phyloP scores from a whole-genome alignment of 2,888 invertebrate species.

The Ophioninae sp. region DNA sequence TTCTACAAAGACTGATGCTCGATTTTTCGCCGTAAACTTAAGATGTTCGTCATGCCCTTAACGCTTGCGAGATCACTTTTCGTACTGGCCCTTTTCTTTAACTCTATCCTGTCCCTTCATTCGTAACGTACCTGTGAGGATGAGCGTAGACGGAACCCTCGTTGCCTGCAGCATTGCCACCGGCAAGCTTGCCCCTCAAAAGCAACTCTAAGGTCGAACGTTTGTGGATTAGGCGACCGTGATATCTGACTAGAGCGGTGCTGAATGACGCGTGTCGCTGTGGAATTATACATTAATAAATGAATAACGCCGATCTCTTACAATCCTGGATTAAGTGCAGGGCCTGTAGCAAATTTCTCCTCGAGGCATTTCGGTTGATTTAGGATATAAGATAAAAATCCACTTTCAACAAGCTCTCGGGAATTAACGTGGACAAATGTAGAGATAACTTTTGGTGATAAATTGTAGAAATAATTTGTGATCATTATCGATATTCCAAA shows the following conservation, averaged over 20 bases:
- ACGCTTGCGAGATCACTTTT: too few species aligned
- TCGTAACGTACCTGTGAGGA: slow-evolving; percentile 82
- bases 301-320: not conserved
- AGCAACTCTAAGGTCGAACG: slow-evolving; percentile 94
- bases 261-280: slow-evolving; percentile 93
- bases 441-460: not conserved
- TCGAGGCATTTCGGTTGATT: too few species aligned
- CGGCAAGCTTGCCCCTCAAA: slow-evolving; percentile 89
- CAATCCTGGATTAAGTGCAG: too few species aligned
- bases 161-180: slow-evolving; percentile 82
- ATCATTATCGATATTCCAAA: not conserved
- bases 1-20: too few species aligned
- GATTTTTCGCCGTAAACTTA: too few species aligned
- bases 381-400: too few species aligned
- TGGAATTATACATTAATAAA: slow-evolving; percentile 65
- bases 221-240: slow-evolving; percentile 92
- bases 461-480: not conserved
- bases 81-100: not conserved
- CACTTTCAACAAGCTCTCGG: too few species aligned
- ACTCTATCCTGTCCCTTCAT: not conserved
- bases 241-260: slow-evolving; percentile 92
- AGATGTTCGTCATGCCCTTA: too few species aligned
- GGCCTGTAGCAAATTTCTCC: too few species aligned
- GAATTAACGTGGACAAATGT: too few species aligned
- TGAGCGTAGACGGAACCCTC: slow-evolving; percentile 86